Evolutionary conservation across 2,888 invertebrate species (phyloP), one percentile per base, ranked within the genome.

Genomic region (Drosophila cognata): DNA sequence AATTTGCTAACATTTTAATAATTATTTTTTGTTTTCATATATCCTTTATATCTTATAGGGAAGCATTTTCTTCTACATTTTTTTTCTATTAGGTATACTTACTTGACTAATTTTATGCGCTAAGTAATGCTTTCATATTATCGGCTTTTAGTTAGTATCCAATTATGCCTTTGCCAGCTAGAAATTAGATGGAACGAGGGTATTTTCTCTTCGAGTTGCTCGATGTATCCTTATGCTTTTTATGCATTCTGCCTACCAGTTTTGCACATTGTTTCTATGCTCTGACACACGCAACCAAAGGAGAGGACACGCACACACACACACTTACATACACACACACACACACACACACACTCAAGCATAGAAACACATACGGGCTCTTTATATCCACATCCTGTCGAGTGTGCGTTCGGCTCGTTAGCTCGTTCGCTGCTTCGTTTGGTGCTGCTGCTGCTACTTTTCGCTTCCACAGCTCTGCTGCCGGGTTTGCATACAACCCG

Each of bases 351-450:
- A 36, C 33, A 63, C 48, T 53, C 21, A 62, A 29, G 56, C 43
- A 56, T 28, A 58, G 43, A 43, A 35, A 63, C 51, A 58, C 38
- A 69, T 31, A 64, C 58, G 71, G 73, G 86, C 82, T 82, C 68
- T 86, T 84, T 88, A 77, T 80, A 73, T 82, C 64, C 85, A 84
- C 91, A 87, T 87, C 91, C 86, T 87, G 86, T 80, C 83, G 89
- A 90, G 76, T 71, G 71, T 46, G 53, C 67, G 68, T 71, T 80
- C 85, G 89, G 87, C 71, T 81, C 81, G 88, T 88, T 88, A 75
- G 88, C 74, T 83, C 84, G 83, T 76, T 88, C 77, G 76, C 74
- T 85, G 31, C 65, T 69, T 74, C 82, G 68, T 50, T 57, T 33
- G 33, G 50, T 56, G 63, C 35, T 43, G 59, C 29, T 60, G 58